These are phyloP conservation scores for Zonitis immaculata DNA, from an alignment of 2,888 invertebrate species.

Conservation along the genomic window DNA sequence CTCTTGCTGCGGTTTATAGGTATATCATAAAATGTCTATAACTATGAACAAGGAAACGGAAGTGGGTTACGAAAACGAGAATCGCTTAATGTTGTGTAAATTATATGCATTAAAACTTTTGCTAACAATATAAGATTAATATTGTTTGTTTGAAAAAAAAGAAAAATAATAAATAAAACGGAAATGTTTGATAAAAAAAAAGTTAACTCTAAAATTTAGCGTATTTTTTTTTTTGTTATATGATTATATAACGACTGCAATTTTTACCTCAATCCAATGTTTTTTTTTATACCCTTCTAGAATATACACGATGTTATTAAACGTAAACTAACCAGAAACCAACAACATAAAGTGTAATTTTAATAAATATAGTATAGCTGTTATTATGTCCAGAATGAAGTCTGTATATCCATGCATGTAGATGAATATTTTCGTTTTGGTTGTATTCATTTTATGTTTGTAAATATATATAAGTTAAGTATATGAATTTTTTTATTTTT, in stretches of 20 bases:
- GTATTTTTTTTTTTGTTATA: too few relatives aligned
- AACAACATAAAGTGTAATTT: background rate
- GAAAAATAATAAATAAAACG: too few relatives aligned
- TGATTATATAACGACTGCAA: background rate
- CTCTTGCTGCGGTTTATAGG: background rate
- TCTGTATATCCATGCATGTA: background rate
- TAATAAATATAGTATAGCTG: background rate
- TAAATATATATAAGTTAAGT: too few relatives aligned
- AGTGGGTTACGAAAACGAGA: conserved; percentile 15
- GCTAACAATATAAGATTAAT: background rate
- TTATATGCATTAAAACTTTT: conserved; percentile 17
- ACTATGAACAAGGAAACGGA: conserved; percentile 14
- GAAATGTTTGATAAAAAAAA: too few relatives aligned
- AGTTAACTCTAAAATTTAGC: background rate
- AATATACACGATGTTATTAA: conserved; percentile 1
- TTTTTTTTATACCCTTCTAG: background rate
- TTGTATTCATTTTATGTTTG: too few relatives aligned
- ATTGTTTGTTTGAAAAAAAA: background rate
- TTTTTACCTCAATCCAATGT: background rate
- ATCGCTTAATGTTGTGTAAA: conserved; percentile 21
- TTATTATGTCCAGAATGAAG: background rate
- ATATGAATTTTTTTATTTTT: too few relatives aligned
- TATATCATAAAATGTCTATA: background rate
- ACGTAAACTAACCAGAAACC: conserved; percentile 1
- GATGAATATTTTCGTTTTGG: background rate